Evolutionary conservation across 2,888 invertebrate species (phyloP), one percentile per base, ranked within the genome.

Genomic region (Napeogenes inachia): DNA sequence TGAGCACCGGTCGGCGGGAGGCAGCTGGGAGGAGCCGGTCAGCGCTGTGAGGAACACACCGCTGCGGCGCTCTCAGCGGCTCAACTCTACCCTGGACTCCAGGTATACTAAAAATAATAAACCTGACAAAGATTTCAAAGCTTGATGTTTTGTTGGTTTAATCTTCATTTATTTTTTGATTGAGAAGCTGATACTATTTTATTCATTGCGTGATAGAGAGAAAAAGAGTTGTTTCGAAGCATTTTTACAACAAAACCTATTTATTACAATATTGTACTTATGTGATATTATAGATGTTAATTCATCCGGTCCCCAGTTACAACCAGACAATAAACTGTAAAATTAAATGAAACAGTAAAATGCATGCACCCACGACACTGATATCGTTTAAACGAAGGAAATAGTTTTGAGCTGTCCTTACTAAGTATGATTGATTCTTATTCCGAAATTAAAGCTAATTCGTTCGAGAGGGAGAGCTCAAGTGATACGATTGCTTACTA

Each of bases 21-120:
- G 94, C 84, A 93, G 94, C 80, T 95, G 95, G 95, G 95, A 95
- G 89, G 95, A 95, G 85, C 91, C 93, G 62, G 84, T 92, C 84
- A 86, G 89, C 73, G 84, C 91, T 73, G 85, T 89, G 79, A 79
- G 89, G 75, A 89, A 89, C 81, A 77, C 88, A 65, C 87, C 86
- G 73, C 89, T 87, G 72, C 85, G 79, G 78, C 92, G 89, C 77
- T 91, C 84, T 72, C 89, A 87, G 76, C 79, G 86, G 79, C 87
- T 84, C 82, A 92, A 87, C 82, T 91, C 82, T 82, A 92, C 83
- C 74, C 87, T 89, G 88, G 89, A 89, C 78, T 82, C 84, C 68
- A 85, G 90, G 90, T 90, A 70, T 35, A 2, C 2, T 21, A 21
- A 21, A 21, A 21, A 21, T 21, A 21, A 21, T 21, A 21, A 21